Evolutionary conservation across 2,797 vertebrate species (phyloP).

Genomic region (Jordanella pulchra): DNA sequence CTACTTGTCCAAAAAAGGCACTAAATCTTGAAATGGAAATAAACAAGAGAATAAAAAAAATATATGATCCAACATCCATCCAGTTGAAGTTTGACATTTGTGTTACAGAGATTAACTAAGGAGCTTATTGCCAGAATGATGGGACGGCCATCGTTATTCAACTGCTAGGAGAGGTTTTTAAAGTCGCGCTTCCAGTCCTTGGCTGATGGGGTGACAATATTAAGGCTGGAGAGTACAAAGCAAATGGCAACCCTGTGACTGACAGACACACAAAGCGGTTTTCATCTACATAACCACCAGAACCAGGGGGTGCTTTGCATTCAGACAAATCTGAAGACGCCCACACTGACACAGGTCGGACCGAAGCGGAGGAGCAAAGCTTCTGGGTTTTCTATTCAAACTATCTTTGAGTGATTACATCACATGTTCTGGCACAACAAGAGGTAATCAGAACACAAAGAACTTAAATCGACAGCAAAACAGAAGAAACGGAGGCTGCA

Average conservation of each 20-base stretch:
- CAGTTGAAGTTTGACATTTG: conserved; percentile 66
- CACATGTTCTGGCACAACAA: conserved; percentile 23
- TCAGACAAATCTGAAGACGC: conserved; percentile 10
- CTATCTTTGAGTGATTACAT: conserved; percentile 5
- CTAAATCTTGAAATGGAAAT: conserved; percentile 97
- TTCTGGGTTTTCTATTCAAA: conserved; percentile 13
- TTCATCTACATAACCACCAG: background rate
- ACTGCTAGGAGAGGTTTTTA: conserved; percentile 11
- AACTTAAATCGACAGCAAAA: background rate
- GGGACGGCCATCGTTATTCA: conserved; percentile 20
- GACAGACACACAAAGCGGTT: background rate
- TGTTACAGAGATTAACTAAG: conserved; percentile 67
- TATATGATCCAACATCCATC: conserved; percentile 72
- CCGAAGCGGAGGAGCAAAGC: conserved; percentile 18
- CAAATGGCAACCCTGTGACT: conserved; percentile 2
- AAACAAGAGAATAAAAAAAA: conserved; percentile 68
- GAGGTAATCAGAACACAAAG: conserved; percentile 13
- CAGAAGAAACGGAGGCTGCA: background rate
- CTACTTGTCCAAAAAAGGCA: conserved; percentile 99
- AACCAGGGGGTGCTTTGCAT: conserved; percentile 31
- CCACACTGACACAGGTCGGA: background rate
- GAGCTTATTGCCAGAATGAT: conserved; percentile 62
- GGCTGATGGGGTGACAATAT: conserved; percentile 32
- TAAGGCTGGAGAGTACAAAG: conserved; percentile 26
- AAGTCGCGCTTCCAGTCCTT: conserved; percentile 32